A percentile compares a stretch with the other conserved stretches of the same genome.
Evolutionary conservation across 2,888 invertebrate genomes (phyloP).

Genomic region (Spodoptera littoralis): DNA sequence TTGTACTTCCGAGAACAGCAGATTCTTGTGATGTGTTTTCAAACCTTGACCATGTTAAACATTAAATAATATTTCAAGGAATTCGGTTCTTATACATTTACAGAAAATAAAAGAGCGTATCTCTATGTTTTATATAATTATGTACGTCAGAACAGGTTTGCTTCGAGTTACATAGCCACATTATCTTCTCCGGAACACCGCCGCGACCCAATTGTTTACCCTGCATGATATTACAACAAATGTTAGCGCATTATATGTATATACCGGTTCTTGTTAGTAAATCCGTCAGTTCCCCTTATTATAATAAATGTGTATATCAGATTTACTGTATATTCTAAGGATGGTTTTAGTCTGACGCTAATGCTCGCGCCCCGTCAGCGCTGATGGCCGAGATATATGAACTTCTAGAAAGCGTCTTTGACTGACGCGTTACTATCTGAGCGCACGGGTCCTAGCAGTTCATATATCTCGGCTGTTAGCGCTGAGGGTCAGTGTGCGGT

Average conservation of each 20-base stretch:
- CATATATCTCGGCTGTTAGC: too few relatives aligned
- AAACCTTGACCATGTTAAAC: slow-evolving; percentile 2
- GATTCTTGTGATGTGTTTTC: too few relatives aligned
- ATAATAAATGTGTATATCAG: slow-evolving; percentile 66
- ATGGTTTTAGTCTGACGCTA: too few relatives aligned
- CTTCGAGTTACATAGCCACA: slow-evolving; percentile 29
- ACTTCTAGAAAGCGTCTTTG: too few relatives aligned
- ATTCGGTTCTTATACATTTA: slow-evolving; percentile 24
- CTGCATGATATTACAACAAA: slow-evolving; percentile 37
- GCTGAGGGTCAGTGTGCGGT: too few relatives aligned
- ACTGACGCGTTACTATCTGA: too few relatives aligned
- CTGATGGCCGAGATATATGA: too few relatives aligned
- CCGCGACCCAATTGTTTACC: slow-evolving; percentile 41
- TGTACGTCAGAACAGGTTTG: slow-evolving; percentile 10
- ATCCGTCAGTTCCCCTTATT: slow-evolving; percentile 69
- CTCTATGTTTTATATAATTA: too few relatives aligned
- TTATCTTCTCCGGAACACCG: slow-evolving; percentile 5
- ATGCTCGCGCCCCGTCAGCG: too few relatives aligned
- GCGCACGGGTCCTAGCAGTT: too few relatives aligned
- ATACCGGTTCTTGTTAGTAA: slow-evolving; percentile 63
- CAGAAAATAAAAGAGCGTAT: slow-evolving; percentile 30
- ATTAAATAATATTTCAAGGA: background rate
- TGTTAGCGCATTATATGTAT: slow-evolving; percentile 51
- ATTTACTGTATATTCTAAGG: slow-evolving; percentile 68
- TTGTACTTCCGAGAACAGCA: slow-evolving; percentile 5